phyloP scores from a whole-genome alignment of 2,113 vertebrate species.

The Platichthys stellatus region DNA sequence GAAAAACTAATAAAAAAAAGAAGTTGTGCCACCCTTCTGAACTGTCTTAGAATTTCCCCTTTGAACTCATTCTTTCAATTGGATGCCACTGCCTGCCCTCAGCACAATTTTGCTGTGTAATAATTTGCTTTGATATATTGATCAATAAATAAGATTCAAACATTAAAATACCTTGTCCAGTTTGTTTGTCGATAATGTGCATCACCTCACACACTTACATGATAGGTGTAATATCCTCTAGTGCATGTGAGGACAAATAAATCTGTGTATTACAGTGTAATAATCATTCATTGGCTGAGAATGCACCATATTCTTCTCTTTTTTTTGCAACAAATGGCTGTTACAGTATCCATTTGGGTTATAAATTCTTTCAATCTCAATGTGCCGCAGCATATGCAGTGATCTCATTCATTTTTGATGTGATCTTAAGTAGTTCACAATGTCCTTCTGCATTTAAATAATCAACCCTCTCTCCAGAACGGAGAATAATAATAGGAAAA shows the following conservation, averaged over 20 bases:
- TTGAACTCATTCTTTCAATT: constrained; percentile 74
- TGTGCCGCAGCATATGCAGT: background rate
- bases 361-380: background rate
- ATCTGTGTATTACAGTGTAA: background rate
- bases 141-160: constrained; percentile 71
- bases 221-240: background rate
- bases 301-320: background rate
- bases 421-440: background rate
- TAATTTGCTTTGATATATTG: constrained; percentile 75
- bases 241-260: background rate
- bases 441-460: background rate
- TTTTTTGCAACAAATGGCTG: background rate
- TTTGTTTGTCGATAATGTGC: constrained; percentile 17
- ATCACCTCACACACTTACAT: background rate
- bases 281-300: background rate
- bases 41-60: constrained; percentile 60
- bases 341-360: background rate
- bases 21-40: constrained; percentile 67
- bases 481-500: background rate
- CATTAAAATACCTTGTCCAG: constrained; percentile 16
- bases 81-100: constrained; percentile 66
- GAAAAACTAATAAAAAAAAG: constrained; percentile 17
- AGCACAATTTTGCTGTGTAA: constrained; percentile 81
- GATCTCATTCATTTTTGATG: background rate
- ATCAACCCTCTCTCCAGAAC: background rate